Evolutionary conservation across 2,113 vertebrate species (phyloP), one percentile per base, ranked within the genome.

Genomic region (Hydrochoerus hydrochaeris): DNA sequence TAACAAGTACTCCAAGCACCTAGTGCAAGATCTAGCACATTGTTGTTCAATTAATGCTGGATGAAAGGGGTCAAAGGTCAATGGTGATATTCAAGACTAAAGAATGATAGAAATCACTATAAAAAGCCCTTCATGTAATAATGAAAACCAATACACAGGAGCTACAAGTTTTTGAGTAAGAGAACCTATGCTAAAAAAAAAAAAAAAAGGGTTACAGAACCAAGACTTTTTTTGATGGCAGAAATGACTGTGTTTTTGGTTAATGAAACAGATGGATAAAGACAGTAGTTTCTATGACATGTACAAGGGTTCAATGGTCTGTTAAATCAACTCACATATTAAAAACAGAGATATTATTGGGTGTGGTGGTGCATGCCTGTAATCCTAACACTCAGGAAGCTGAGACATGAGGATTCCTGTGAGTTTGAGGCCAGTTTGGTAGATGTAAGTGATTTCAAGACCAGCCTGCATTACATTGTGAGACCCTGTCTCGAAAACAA

Each of bases 221-320:
- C 65, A 85, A 11, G 28, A 80, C 75, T 86, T 95, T 90, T 92
- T 93, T 41, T 90, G 30, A 86, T 58, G 52, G 77, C 46, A 97
- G 58, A 96, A 95, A 91, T 80, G 38, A 90, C n/a, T 93, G n/a
- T 97, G 58, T 75, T 52, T 90, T 22, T 82, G 57, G 92, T 24
- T 20, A 82, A 63, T 81, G 58, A 96, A 96, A 94, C 10, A 92
- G 49, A 91, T 5, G 32, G 35, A 88, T 86, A 81, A 86, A 92
- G 46, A 95, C 90, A 93, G 63, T 54, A 95, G 49, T 93, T 93
- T 95, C 49, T 84, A 93, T 30, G 35, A 80, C 19, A 75, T 4
- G 54, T 32, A 8, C 32, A 88, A 82, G 24, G 41, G 60, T 22
- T 80, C 54, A 89, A 46, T 14, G n/a, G 46, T 12, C 24, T 77